These are phyloP conservation scores for Mus pahari DNA, from an alignment of 2,113 vertebrate species.

Conservation along the genomic window DNA sequence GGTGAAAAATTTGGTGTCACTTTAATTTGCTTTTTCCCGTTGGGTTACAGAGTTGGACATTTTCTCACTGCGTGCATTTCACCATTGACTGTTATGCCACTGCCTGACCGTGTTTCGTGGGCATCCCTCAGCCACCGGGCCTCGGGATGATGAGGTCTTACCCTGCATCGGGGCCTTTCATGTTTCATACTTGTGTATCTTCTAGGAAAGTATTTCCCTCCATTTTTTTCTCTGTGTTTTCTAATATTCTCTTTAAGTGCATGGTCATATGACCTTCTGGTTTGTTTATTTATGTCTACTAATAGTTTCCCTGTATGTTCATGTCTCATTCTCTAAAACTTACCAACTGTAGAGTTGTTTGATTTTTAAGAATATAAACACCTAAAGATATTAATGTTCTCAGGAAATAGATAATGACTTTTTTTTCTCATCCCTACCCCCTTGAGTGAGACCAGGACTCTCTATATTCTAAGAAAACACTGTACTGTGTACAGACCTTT, in stretches of 20 bases:
- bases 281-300: neutral
- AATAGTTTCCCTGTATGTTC: slow-evolving; percentile 3
- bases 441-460: neutral
- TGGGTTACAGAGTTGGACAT: neutral
- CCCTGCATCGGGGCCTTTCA: neutral
- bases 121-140: neutral
- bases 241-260: neutral
- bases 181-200: neutral
- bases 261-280: neutral
- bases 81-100: neutral
- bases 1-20: neutral
- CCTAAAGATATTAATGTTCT: slow-evolving; percentile 49
- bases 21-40: too few species aligned
- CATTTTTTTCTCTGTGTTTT: slow-evolving; percentile 12
- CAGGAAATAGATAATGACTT: neutral
- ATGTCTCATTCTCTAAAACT: slow-evolving; percentile 42
- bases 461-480: neutral
- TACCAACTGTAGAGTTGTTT: neutral
- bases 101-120: too few species aligned
- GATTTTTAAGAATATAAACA: neutral
- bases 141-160: neutral
- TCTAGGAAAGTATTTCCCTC: neutral
- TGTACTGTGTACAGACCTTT: neutral
- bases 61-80: neutral
- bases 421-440: neutral